Base-by-base conservation (phyloP, 2,797 vertebrate genomes). In the Holocentrus rufus region DNA sequence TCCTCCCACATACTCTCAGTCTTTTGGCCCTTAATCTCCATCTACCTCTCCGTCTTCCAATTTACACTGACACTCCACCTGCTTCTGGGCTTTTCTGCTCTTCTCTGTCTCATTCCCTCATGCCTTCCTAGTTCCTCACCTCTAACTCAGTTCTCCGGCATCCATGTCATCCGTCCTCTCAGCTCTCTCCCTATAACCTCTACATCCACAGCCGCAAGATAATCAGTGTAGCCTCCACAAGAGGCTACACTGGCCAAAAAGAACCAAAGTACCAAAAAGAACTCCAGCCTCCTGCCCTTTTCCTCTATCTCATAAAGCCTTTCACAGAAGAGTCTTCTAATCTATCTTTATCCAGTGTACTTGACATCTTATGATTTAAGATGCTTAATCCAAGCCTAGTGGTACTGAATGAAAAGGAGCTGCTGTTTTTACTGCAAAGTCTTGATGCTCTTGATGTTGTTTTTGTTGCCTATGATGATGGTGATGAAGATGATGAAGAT, bases 111-210 rank as follows among this genome's bases (percentile, higher is more conserved):
- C 56, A 23, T 74, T 69, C 57, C 49, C 20, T 74, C 46, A 8
- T 64, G 42, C 69, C 68, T 27, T 60, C 60, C 54, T 50, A 42
- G 25, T 8, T 61, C 69, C 57, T 76, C 69, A 77, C 72, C 77
- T 81, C 47, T 14, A 39, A 67, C 70, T 63, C 70, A 0, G 65
- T 72, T 85, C 49, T 42, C 25, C 76, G 69, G 72, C 67, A 89
- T 90, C 78, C 86, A n/a, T 59, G 57, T 86, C 85, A 82, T 58
- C 86, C 85, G 81, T 58, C 55, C 57, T 65, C 46, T 57, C 18
- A 69, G 30, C 64, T 65, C 36, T 73, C n/a, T 58, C 3, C 60
- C 27, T 17, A n/a, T n/a, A 6, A 8, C 25, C 52, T 64, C 18
- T 8, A 2, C 50, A 60, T 36, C 36, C 22, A 62, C 34, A 53